Base-by-base conservation (phyloP, 2,888 invertebrate genomes). In the Homarus gammarus region DNA sequence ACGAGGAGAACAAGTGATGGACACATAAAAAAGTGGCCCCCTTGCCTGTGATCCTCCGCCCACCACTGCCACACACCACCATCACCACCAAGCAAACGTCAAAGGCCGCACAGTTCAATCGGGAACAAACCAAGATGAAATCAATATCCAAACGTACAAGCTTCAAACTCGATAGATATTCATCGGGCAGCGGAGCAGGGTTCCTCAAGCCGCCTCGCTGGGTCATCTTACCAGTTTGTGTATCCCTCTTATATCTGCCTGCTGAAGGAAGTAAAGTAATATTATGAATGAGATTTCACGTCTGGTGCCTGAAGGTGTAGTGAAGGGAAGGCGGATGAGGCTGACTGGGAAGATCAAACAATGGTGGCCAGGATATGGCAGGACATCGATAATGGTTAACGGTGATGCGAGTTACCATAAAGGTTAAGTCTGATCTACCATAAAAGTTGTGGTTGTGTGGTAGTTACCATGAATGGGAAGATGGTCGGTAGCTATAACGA, bases 61-160 rank as follows among this genome's bases (percentile, higher is more conserved):
- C 10, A 12, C 5, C 64, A 64, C 27, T 10, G 27, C n/a, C 56
- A 18, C n/a, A 64, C 2, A 3, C 27, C 64, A 27, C 64, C 64
- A 64, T 5, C n/a, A 18, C 15, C 2, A 1, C 22, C 64, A 5
- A 3, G 44, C 64, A 10, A 31, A 22, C 72, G 38, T 72, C 36
- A 72, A 44, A n/a, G 75, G 33, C 72, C 33, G 38, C 72, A 70
- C 31, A 70, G 49, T 51, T 70, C 44, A 70, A 83, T 70, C 44
- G 68, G 33, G 33, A 83, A 72, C 38, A 56, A 38, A 49, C 61
- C 15, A 40, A 64, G 77, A 85, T 78, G 64, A 85, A 77, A 77
- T 78, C 85, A 77, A 77, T 78, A 68, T 68, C 64, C 68, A 85
- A 85, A 85, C 77, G 78, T 49, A 85, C 78, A 77, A 68, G 85